A percentile compares a stretch with the other conserved stretches of the same genome.
phyloP scores from a whole-genome alignment of 1,140 invertebrate species.

The Orchestia grillus region DNA sequence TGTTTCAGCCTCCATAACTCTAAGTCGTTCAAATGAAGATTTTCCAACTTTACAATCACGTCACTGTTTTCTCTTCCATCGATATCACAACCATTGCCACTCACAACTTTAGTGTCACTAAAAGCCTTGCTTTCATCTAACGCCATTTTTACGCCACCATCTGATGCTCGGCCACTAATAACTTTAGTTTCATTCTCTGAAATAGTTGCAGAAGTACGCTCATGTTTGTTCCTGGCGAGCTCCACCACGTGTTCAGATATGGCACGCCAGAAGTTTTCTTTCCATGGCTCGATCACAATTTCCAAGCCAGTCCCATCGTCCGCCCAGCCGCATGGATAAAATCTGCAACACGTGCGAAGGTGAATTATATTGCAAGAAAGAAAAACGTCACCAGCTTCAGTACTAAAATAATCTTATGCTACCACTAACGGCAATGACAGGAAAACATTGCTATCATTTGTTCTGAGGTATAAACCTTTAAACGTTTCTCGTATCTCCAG shows the following conservation, averaged over 20 bases:
- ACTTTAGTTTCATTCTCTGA: not conserved
- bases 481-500: not conserved
- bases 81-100: not conserved
- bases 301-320: slow-evolving; percentile 76
- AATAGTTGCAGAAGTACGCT: not conserved
- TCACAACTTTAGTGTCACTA: not conserved
- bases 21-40: not conserved
- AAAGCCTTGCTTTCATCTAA: not conserved
- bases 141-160: not conserved
- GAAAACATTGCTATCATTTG: no score
- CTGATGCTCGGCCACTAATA: not conserved
- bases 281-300: slow-evolving; percentile 74
- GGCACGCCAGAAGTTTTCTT: slow-evolving; percentile 71
- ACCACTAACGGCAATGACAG: no score
- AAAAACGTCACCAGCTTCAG: no score
- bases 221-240: not conserved
- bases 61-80: not conserved
- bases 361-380: not conserved
- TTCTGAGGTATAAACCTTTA: not conserved
- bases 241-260: not conserved
- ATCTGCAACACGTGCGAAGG: slow-evolving; percentile 67
- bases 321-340: slow-evolving; percentile 74
- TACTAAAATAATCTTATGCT: no score
- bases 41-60: not conserved
- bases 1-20: not conserved